Base-by-base conservation (phyloP, 2,888 invertebrate genomes). In the Caenorhabditis auriculariae region DNA sequence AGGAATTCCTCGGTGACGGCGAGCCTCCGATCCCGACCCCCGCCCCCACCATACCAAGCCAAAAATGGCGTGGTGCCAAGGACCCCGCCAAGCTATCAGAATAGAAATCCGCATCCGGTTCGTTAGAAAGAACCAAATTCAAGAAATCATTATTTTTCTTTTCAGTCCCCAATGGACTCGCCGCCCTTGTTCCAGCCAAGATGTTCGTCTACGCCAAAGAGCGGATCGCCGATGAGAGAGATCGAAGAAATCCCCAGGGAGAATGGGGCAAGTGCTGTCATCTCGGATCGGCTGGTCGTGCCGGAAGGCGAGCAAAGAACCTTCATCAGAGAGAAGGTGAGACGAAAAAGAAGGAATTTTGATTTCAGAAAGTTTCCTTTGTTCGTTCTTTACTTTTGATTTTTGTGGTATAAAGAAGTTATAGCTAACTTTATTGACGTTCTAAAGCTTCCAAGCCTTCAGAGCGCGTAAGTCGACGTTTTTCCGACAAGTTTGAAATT, bases 271-370 rank as follows among this genome's bases (percentile, higher is more conserved):
- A n/a, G n/a, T n/a, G n/a, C n/a, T n/a, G n/a, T n/a, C n/a, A n/a
- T n/a, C 27, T 44, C 48, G 17, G 60, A 60, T 41, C 44, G 66
- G 19, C 41, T 29, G 3, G 66, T 73, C 0, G 73, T 69, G 7
- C 56, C 48, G 12, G 73, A 73, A 53, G 73, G 73, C 43, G 70
- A 73, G 26, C 47, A 54, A 19, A 44, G 73, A n/a, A 55, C 50
- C 12, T 49, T 53, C 24, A 43, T 69, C 3, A 56, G 69, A 28
- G 66, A 66, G 42, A 71, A 69, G 49, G 55, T 60, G 26, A 48
- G 32, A n/a, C n/a, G n/a, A n/a, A n/a, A n/a, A n/a, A n/a, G n/a
- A n/a, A n/a, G n/a, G n/a, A n/a, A n/a, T n/a, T n/a, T n/a, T n/a
- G n/a, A n/a, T n/a, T n/a, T n/a, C n/a, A n/a, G n/a, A n/a, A n/a